Percentiles rank a stretch among this genome's conserved stretches.
Evolutionary conservation across 2,888 invertebrate genomes (phyloP).

Genomic region (Actias luna): DNA sequence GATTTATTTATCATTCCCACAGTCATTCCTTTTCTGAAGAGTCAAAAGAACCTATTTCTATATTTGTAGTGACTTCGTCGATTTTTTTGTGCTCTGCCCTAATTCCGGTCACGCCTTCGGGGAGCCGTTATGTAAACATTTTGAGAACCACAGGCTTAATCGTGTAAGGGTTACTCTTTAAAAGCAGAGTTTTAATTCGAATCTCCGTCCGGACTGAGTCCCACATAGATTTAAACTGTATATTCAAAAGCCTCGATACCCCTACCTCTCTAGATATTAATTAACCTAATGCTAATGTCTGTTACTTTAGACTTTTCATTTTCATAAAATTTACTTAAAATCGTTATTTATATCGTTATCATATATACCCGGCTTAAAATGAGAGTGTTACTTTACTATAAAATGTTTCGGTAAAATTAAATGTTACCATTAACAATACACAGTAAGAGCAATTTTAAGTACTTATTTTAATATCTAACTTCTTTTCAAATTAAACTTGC

Average conservation of each 20-base stretch:
- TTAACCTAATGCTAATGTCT: conserved; percentile 65
- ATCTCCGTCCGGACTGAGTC: conserved; percentile 58
- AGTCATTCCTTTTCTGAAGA: neutral
- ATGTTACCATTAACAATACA: neutral
- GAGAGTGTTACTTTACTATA: neutral
- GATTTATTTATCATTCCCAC: neutral
- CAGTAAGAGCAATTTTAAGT: no score
- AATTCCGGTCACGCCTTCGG: conserved; percentile 9
- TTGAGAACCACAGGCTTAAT: conserved; percentile 37
- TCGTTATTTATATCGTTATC: conserved; percentile 30
- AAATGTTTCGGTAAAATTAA: neutral
- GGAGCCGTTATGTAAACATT: conserved; percentile 13
- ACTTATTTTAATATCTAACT: no score
- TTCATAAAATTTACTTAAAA: conserved; percentile 37
- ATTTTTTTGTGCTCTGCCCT: conserved; percentile 5
- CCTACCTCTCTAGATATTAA: conserved; percentile 57
- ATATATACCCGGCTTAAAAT: conserved; percentile 21
- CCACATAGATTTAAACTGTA: conserved; percentile 51
- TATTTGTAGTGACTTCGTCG: conserved; percentile 7
- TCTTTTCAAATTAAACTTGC: no score
- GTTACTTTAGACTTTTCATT: conserved; percentile 53
- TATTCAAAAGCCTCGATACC: conserved; percentile 55
- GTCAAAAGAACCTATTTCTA: neutral
- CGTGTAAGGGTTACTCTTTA: conserved; percentile 52
- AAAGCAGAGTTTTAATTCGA: conserved; percentile 67